A percentile compares a stretch with the other conserved stretches of the same genome.
These are phyloP conservation scores for Leucophenga varia DNA, from an alignment of 1,140 invertebrate genomes.

Conservation along the genomic window DNA sequence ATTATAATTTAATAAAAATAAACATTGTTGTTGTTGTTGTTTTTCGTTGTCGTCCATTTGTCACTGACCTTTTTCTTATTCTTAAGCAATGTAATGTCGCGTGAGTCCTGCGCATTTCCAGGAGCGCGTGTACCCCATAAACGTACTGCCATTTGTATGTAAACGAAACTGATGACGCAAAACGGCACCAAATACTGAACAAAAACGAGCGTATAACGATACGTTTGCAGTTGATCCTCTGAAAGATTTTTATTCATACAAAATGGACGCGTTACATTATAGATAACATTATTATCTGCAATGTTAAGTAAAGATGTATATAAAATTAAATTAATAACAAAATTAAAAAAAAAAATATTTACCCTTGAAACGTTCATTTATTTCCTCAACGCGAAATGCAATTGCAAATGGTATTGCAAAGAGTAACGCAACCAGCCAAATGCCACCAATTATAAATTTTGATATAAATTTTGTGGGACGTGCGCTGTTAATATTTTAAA, in stretches of 20 bases:
- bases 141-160: constrained; percentile 73
- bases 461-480: constrained; percentile 69
- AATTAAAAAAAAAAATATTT: constrained; percentile 10
- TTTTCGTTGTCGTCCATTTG: too few relatives aligned
- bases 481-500: constrained; percentile 59
- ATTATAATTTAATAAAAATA: too few relatives aligned
- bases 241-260: constrained; percentile 63
- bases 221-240: constrained; percentile 60
- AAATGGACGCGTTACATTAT: constrained; percentile 59
- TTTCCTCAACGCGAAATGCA: constrained; percentile 62
- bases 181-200: constrained; percentile 76
- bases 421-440: constrained; percentile 66
- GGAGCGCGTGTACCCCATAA: constrained; percentile 76
- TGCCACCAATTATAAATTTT: constrained; percentile 68
- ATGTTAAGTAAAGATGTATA: not conserved
- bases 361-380: constrained; percentile 47
- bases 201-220: constrained; percentile 62
- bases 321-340: not conserved
- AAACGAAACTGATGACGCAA: constrained; percentile 75
- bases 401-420: constrained; percentile 70
- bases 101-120: constrained; percentile 71
- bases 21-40: too few relatives aligned
- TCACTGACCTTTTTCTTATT: constrained; percentile 81
- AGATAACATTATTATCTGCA: constrained; percentile 37
- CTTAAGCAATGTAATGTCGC: constrained; percentile 73